Base-by-base conservation (phyloP, 2,113 vertebrate genomes). In the Corydoras sp. region DNA sequence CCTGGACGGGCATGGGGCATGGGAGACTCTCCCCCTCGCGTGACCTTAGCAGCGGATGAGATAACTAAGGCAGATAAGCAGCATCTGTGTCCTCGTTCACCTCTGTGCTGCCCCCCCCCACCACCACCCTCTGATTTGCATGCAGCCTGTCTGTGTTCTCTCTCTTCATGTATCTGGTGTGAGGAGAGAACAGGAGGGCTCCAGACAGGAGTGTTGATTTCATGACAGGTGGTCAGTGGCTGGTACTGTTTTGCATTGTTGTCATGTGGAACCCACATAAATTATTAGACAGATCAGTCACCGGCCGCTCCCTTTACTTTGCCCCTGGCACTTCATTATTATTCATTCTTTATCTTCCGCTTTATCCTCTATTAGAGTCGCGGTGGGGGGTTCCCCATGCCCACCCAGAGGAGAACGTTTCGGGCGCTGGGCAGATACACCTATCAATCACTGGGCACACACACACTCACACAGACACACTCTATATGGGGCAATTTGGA, bases 141-240 rank as follows among this genome's bases (percentile, higher is more conserved):
- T 76, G 31, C 13, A 71, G 30, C 48, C 31, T 68, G 24, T 66
- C 63, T 65, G 51, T 67, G 54, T 68, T 73, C 61, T 15, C n/a
- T 43, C 35, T 43, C 35, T 43, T 24, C 18, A 24, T 24, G 11
- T 15, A 29, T 61, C 54, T 30, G 53, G 9, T 48, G 56, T 51
- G 76, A 67, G 50, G 11, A 30, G 29, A 56, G 31, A 65, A 62
- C 62, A 61, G 55, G 29, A 73, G 48, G 54, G 13, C 63, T 29
- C 12, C 30, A 69, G 9, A 31, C 24, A n/a, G 50, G n/a, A 9
- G n/a, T 61, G 76, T 62, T 35, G 61, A 68, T 74, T 62, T 71
- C 32, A 14, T 15, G 58, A 43, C 78, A 79, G 78, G 10, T 79
- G 74, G 67, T 35, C 14, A 5, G 24, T 18, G 31, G 31, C 51